Conservation (phyloP, 2,888 invertebrate genomes). For the Dorcus parallelipipedus region DNA sequence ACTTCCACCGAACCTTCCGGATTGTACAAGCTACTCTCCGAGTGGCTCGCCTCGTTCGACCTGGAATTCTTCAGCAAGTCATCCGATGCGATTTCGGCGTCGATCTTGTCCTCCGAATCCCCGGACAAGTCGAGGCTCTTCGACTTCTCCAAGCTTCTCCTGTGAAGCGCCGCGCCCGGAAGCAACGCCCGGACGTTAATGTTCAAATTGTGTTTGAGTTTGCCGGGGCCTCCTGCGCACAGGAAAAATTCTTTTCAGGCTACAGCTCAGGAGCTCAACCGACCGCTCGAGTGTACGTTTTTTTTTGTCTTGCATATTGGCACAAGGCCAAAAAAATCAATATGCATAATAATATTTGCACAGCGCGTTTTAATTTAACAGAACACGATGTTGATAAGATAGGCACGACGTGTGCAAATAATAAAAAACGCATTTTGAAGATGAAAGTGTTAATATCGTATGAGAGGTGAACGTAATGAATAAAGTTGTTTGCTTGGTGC, state of each 20-base stretch:
- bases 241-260: neutral
- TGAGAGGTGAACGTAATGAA: neutral
- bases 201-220: conserved; percentile 53
- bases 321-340: too few species aligned
- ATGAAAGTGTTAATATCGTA: neutral
- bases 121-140: conserved; percentile 10
- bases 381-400: neutral
- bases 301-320: neutral
- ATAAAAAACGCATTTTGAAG: neutral
- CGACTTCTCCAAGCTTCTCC: conserved; percentile 20
- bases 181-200: conserved; percentile 65
- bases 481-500: neutral
- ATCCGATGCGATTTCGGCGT: neutral
- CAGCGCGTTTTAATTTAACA: too few species aligned
- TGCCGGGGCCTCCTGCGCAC: conserved; percentile 36
- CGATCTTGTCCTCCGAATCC: neutral
- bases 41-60: neutral
- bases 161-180: conserved; percentile 52
- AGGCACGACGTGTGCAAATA: neutral
- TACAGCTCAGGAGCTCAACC: neutral
- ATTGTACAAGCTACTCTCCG: neutral
- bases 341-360: too few species aligned
- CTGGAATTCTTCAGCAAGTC: neutral
- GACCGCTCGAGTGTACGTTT: neutral
- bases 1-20: conserved; percentile 27